Base-by-base conservation (phyloP, 2,113 vertebrate species). In the Saimiri boliviensis region DNA sequence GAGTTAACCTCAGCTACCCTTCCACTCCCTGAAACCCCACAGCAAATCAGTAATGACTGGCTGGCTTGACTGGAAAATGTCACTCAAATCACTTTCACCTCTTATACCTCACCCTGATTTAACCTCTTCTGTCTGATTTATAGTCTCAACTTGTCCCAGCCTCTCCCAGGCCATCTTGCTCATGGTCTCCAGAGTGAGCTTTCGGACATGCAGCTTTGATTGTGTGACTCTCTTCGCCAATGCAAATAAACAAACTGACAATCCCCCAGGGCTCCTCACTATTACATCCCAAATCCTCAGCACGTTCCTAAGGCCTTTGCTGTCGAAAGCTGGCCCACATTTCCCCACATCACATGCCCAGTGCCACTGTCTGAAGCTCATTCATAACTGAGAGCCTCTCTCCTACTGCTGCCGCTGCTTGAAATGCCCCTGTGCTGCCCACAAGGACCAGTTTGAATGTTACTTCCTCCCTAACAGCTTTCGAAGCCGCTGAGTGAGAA, bases 371-470 rank as follows among this genome's bases (percentile, higher is more conserved):
- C 58, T n/a, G 56, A 32, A 58, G 37, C n/a, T 42, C 27, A 1
- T 16, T 84, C 20, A 20, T 35, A 83, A 40, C 3, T 0, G 1
- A 73, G 8, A 71, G 11, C 32, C n/a, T 2, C 37, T 85, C 71
- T 54, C 27, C 27, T 32, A 3, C 35, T 0, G 4, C 23, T 7
- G 25, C 20, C 19, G 11, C 11, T 17, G 79, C 21, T 11, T 20
- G 85, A 89, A 40, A 89, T 30, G 60, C 58, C 58, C 42, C 56
- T n/a, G 32, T 0, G 32, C 68, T 49, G n/a, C 70, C 73, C 74
- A 58, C 56, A 66, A 91, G 76, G 63, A 45, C 88, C 96, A 54
- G 82, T 73, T 94, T 85, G 89, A 87, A 90, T 42, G 70, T 70
- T 80, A 52, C 66, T 84, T 93, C 70, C 80, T 86, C 47, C 52